A percentile compares a stretch with the other conserved stretches of the same genome.
These are phyloP conservation scores for Solea solea DNA, from an alignment of 2,113 vertebrate genomes.

Conservation along the genomic window DNA sequence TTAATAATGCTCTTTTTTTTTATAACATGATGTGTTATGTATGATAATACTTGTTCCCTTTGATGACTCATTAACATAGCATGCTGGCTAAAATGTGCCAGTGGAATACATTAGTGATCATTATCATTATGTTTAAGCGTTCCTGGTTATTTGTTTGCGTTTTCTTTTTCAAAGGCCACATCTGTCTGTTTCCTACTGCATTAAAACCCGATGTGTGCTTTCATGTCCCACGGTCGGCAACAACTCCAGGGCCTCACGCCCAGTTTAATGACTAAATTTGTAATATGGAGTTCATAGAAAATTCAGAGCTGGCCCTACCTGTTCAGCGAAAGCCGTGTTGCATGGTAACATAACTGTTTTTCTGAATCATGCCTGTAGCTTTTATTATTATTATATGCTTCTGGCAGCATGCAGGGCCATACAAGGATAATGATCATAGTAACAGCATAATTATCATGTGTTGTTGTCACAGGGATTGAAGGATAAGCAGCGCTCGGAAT, in stretches of 20 bases:
- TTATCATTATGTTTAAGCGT: not conserved
- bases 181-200: not conserved
- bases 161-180: not conserved
- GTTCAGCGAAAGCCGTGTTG: constrained; percentile 9
- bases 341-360: constrained; percentile 32
- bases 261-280: not conserved
- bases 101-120: not conserved
- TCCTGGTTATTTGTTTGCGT: not conserved
- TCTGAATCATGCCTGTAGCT: constrained; percentile 1
- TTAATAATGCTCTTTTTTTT: not conserved
- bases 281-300: not conserved
- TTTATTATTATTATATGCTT: constrained; percentile 2
- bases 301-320: constrained; percentile 15
- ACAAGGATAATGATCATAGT: not conserved
- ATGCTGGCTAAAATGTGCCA: not conserved
- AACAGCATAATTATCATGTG: constrained; percentile 6
- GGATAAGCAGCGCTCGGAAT: not conserved
- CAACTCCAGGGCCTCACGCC: not conserved
- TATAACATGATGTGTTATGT: not conserved
- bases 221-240: not conserved
- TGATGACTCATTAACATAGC: not conserved
- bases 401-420: not conserved
- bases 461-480: not conserved
- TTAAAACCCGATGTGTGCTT: not conserved
- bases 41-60: not conserved